These are phyloP conservation scores for Ataeniobius toweri DNA, from an alignment of 2,797 vertebrate species.

Conservation along the genomic window DNA sequence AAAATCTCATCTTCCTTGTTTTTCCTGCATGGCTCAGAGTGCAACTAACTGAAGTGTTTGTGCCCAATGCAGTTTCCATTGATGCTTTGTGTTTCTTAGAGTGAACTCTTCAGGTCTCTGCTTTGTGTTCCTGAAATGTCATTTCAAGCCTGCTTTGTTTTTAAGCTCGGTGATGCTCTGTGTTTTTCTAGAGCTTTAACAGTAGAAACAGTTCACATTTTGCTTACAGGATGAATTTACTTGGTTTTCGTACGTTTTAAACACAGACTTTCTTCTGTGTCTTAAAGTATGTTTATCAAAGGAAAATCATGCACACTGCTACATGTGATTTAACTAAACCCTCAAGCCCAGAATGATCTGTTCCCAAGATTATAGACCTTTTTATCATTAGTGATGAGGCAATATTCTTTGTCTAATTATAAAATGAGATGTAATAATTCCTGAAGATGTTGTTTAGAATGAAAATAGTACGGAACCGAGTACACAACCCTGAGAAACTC, in stretches of 20 bases:
- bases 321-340: neutral
- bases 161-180: slow-evolving; percentile 28
- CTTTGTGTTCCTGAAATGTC: slow-evolving; percentile 2
- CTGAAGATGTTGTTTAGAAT: too few relatives aligned
- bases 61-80: too few relatives aligned
- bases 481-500: neutral
- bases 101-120: slow-evolving; percentile 20
- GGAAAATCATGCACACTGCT: too few relatives aligned
- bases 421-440: neutral
- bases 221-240: neutral
- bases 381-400: neutral
- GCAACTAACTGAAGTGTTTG: slow-evolving; percentile 18
- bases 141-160: slow-evolving; percentile 15
- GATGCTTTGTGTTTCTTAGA: slow-evolving; percentile 9
- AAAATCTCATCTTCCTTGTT: slow-evolving; percentile 33
- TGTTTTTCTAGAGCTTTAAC: neutral
- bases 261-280: too few relatives aligned
- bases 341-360: neutral
- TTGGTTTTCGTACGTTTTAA: too few relatives aligned
- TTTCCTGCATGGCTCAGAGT: slow-evolving; percentile 33
- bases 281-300: too few relatives aligned
- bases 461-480: neutral
- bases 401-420: too few relatives aligned
- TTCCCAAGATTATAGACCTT: neutral
- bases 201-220: too few relatives aligned